Evolutionary conservation across 1,140 invertebrate species (phyloP).

Genomic region (Lerema accius): DNA sequence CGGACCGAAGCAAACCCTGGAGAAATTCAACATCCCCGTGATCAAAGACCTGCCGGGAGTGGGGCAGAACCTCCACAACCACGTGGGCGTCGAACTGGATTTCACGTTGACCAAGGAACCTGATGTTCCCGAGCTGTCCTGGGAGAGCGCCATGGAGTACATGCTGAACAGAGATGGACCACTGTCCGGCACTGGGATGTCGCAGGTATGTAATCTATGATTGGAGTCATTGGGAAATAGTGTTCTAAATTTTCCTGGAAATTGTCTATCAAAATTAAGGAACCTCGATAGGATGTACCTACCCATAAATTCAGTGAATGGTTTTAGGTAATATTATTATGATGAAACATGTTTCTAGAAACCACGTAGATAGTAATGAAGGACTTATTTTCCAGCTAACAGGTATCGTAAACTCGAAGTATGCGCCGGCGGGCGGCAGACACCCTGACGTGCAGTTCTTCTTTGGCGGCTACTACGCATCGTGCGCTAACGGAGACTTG

Average conservation of each 20-base stretch:
- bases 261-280: too few relatives aligned
- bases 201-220: too few relatives aligned
- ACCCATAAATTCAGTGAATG: too few relatives aligned
- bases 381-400: conserved; percentile 77
- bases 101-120: conserved; percentile 81
- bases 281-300: too few relatives aligned
- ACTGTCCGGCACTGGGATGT: conserved; percentile 85
- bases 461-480: conserved; percentile 86
- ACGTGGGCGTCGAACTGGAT: conserved; percentile 84
- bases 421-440: conserved; percentile 81
- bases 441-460: conserved; percentile 87
- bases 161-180: conserved; percentile 84
- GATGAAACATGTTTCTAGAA: too few relatives aligned
- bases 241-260: too few relatives aligned
- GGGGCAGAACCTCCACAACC: conserved; percentile 89
- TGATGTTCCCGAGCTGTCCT: conserved; percentile 84
- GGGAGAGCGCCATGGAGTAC: conserved; percentile 85
- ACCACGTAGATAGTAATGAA: conserved; percentile 7
- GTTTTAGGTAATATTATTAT: too few relatives aligned
- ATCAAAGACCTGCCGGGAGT: conserved; percentile 89
- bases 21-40: conserved; percentile 85
- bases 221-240: too few relatives aligned
- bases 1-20: conserved; percentile 85
- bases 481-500: conserved; percentile 83
- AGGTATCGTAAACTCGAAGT: conserved; percentile 84